Conservation (phyloP, 1,140 invertebrate species). For the Geopemphigus sp. region DNA sequence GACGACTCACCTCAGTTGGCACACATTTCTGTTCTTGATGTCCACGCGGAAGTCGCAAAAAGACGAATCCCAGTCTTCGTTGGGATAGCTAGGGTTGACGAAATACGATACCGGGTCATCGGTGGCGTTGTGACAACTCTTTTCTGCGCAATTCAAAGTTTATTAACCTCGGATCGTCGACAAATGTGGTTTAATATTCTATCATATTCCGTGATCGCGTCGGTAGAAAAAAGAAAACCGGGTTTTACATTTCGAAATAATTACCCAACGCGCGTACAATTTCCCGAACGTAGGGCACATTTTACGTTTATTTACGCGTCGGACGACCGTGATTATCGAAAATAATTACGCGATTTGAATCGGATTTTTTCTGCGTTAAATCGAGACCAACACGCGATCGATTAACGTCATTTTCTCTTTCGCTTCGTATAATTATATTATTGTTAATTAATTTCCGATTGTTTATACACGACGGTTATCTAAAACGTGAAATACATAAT, state of each 20-base stretch:
- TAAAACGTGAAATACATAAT: too few relatives aligned
- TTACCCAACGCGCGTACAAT: background rate
- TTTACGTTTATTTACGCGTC: background rate
- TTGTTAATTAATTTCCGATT: too few relatives aligned
- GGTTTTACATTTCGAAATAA: conserved; percentile 7
- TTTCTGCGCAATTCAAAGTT: conserved; percentile 45
- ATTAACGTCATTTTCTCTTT: too few relatives aligned
- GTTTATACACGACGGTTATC: too few relatives aligned
- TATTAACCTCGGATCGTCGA: background rate
- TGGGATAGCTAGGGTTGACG: conserved; percentile 52
- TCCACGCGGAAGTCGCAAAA: conserved; percentile 53
- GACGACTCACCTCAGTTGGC: conserved; percentile 50
- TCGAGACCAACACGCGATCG: too few relatives aligned
- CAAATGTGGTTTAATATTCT: background rate
- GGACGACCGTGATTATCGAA: background rate
- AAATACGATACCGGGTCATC: conserved; percentile 51
- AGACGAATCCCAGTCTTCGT: conserved; percentile 48
- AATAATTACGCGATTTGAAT: too few relatives aligned
- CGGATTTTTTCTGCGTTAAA: too few relatives aligned
- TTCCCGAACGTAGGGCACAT: background rate
- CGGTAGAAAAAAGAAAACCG: background rate
- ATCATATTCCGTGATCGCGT: background rate
- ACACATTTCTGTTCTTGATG: conserved; percentile 51
- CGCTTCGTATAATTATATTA: too few relatives aligned
- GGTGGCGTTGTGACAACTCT: conserved; percentile 52